phyloP scores from a whole-genome alignment of 2,797 vertebrate species.

The Squalus acanthias region DNA sequence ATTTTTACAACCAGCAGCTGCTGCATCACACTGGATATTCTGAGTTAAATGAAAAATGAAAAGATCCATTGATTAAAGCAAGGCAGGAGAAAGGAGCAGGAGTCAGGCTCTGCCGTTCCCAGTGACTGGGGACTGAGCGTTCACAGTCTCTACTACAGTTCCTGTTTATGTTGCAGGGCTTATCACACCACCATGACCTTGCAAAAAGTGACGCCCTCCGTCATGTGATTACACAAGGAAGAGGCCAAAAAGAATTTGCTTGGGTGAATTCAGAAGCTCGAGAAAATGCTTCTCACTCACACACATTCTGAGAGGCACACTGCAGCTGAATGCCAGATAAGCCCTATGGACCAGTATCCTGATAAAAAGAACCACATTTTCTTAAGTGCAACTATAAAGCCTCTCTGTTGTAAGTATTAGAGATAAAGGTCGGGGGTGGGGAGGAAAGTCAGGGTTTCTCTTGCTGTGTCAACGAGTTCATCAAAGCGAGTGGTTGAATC shows the following conservation, averaged over 20 bases:
- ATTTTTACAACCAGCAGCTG: neutral
- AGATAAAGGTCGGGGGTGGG: neutral
- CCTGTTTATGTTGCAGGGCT: neutral
- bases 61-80: neutral
- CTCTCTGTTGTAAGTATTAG: neutral
- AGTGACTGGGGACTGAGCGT: neutral
- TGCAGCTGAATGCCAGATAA: neutral
- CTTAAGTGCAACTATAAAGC: neutral
- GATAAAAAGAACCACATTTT: neutral
- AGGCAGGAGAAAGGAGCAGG: neutral
- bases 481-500: neutral
- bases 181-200: slow-evolving; percentile 24
- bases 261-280: neutral
- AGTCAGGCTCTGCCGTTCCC: neutral
- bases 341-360: neutral
- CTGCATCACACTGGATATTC: neutral
- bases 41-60: neutral
- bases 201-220: slow-evolving; percentile 7
- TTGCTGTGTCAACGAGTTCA: neutral
- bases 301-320: neutral
- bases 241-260: neutral
- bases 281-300: neutral
- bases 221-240: slow-evolving; percentile 16
- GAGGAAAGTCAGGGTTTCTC: neutral
- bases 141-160: slow-evolving; percentile 17